A percentile compares a stretch with the other conserved stretches of the same genome.
Conservation (phyloP, 2,888 invertebrate species). For the Drosophila sordidapex region DNA sequence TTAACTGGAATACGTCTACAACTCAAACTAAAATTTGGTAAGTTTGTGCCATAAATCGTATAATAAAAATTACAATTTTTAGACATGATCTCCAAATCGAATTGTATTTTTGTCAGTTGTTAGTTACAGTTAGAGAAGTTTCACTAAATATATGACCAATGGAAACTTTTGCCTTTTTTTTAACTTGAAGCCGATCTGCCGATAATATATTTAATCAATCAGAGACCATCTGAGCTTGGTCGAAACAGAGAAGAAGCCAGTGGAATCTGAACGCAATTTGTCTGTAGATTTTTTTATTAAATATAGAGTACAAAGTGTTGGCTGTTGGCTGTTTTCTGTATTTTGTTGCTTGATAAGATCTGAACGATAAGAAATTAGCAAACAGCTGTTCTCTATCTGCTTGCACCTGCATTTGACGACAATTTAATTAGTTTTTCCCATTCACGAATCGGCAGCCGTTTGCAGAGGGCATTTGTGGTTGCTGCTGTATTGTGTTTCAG, state of each 20-base stretch:
- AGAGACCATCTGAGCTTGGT: not conserved
- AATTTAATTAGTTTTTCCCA: slow-evolving; percentile 48
- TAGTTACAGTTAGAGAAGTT: not conserved
- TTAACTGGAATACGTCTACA: not conserved
- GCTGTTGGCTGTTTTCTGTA: slow-evolving; percentile 19
- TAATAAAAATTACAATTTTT: not conserved
- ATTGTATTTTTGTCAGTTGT: not conserved
- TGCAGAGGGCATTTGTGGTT: slow-evolving; percentile 38
- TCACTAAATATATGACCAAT: not conserved
- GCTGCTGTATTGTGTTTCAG: slow-evolving; percentile 19
- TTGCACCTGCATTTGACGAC: slow-evolving; percentile 12
- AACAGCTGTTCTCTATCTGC: slow-evolving; percentile 12
- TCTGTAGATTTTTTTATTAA: slow-evolving; percentile 18
- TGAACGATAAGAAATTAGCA: slow-evolving; percentile 42
- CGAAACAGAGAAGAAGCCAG: not conserved
- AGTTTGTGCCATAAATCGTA: not conserved
- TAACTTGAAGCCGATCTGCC: not conserved
- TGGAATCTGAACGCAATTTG: slow-evolving; percentile 29
- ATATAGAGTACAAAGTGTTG: slow-evolving; percentile 36
- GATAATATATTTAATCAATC: not conserved
- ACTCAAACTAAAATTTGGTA: not conserved
- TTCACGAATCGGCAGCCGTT: slow-evolving; percentile 23
- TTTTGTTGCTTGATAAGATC: slow-evolving; percentile 40
- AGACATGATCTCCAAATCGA: not conserved
- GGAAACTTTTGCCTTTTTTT: not conserved